phyloP scores from a whole-genome alignment of 2,797 vertebrate genomes.

The Enteromius radiatus region DNA sequence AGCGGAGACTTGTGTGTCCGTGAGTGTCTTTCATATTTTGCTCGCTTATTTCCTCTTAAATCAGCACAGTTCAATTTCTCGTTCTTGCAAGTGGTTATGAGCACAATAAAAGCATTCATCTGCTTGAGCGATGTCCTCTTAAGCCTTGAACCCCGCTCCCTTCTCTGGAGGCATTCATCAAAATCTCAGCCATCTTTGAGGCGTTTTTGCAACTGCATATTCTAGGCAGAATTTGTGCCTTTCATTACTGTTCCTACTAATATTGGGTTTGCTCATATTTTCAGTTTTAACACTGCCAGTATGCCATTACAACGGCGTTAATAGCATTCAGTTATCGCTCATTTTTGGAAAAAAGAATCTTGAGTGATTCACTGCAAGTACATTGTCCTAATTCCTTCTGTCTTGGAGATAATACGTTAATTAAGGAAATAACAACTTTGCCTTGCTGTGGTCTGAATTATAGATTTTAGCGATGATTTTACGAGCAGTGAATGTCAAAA shows the following conservation, averaged over 20 bases:
- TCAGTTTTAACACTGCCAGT: constrained; percentile 27
- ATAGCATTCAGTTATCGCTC: constrained; percentile 48
- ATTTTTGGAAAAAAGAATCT: constrained; percentile 25
- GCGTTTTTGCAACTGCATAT: constrained; percentile 54
- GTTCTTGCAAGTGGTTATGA: constrained; percentile 44
- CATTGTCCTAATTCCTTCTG: constrained; percentile 31
- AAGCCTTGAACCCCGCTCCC: constrained; percentile 45
- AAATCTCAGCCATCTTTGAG: constrained; percentile 46
- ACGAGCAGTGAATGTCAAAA: constrained; percentile 33
- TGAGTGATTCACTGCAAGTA: constrained; percentile 40
- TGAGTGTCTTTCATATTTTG: constrained; percentile 74
- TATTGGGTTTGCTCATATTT: constrained; percentile 42
- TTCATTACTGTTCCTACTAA: constrained; percentile 50
- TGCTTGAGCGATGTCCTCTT: constrained; percentile 53
- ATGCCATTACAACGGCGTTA: constrained; percentile 31
- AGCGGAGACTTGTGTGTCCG: constrained; percentile 94
- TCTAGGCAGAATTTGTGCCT: constrained; percentile 54
- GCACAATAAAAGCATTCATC: constrained; percentile 54
- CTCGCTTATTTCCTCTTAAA: constrained; percentile 54
- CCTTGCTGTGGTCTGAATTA: constrained; percentile 15
- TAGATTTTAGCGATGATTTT: constrained; percentile 23
- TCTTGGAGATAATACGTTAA: constrained; percentile 27
- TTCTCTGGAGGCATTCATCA: constrained; percentile 49
- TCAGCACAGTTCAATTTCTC: constrained; percentile 47
- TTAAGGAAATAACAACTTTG: constrained; percentile 35